Evolutionary conservation across 1,140 invertebrate species (phyloP).

Genomic region (Pectinophora gossypiella): DNA sequence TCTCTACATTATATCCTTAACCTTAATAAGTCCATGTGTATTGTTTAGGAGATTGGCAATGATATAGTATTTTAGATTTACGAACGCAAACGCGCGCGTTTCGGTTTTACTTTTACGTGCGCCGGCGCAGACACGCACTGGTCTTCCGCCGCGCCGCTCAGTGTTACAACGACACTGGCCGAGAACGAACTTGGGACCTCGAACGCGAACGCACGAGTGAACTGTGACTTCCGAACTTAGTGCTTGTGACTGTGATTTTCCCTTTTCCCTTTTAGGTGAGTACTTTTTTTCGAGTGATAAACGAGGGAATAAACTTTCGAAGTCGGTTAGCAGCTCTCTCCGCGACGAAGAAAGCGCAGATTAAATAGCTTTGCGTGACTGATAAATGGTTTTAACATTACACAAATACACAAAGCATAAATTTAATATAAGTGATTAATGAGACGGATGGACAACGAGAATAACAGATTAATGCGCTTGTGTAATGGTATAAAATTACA

Average conservation of each 20-base stretch:
- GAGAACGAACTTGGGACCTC: conserved; percentile 60
- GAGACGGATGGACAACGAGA: too few species aligned
- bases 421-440: conserved; percentile 11
- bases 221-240: conserved; percentile 50
- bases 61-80: conserved; percentile 48
- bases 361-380: conserved; percentile 10
- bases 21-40: conserved; percentile 37
- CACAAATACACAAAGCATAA: background rate
- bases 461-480: too few species aligned
- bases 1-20: conserved; percentile 52
- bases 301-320: background rate
- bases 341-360: conserved; percentile 13
- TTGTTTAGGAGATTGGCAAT: conserved; percentile 41
- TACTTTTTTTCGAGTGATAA: background rate
- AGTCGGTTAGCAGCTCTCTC: conserved; percentile 6
- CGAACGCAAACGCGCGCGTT: conserved; percentile 35
- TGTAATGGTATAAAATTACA: too few species aligned
- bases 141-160: conserved; percentile 57
- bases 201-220: conserved; percentile 32
- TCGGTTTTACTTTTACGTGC: conserved; percentile 54
- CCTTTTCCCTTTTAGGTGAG: background rate
- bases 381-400: conserved; percentile 15
- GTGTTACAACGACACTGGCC: conserved; percentile 59
- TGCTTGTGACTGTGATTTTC: conserved; percentile 46
- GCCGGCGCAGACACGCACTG: conserved; percentile 52